Conservation (phyloP, 2,113 vertebrate genomes). For the Erpornis zantholeuca region DNA sequence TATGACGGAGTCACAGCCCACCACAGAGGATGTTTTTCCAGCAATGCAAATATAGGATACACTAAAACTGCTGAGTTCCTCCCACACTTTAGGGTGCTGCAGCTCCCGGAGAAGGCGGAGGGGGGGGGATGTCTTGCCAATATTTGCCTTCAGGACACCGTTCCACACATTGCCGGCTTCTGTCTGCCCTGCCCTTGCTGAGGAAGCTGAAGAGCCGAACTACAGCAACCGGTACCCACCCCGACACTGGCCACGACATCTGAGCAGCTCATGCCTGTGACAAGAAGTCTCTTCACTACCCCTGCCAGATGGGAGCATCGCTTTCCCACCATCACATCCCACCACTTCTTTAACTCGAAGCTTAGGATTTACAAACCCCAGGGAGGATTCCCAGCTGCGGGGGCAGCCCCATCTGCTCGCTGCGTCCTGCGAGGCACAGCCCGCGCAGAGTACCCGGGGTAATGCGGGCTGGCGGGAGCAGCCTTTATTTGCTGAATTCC, state of each 20-base stretch:
- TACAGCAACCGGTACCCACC: background rate
- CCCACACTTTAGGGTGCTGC: background rate
- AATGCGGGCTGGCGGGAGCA: background rate
- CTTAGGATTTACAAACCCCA: background rate
- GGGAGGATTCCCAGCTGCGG: background rate
- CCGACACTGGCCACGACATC: fast-evolving
- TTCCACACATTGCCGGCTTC: background rate
- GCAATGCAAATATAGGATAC: background rate
- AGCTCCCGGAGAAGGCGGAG: background rate
- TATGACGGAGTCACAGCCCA: fast-evolving
- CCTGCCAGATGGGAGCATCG: background rate
- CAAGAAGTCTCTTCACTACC: background rate
- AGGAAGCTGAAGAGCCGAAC: background rate
- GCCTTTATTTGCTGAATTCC: background rate
- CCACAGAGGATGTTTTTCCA: background rate
- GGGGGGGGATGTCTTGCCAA: background rate
- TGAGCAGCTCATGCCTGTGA: background rate
- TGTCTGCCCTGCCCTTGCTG: background rate
- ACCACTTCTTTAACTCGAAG: background rate
- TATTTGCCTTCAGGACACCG: background rate
- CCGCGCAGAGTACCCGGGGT: background rate
- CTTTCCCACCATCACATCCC: background rate
- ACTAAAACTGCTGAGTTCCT: background rate
- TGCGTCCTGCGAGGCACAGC: background rate
- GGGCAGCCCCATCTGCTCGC: background rate